A percentile compares a stretch with the other conserved stretches of the same genome.
phyloP scores from a whole-genome alignment of 2,888 invertebrate genomes.

The Trichopria drosophilae region DNA sequence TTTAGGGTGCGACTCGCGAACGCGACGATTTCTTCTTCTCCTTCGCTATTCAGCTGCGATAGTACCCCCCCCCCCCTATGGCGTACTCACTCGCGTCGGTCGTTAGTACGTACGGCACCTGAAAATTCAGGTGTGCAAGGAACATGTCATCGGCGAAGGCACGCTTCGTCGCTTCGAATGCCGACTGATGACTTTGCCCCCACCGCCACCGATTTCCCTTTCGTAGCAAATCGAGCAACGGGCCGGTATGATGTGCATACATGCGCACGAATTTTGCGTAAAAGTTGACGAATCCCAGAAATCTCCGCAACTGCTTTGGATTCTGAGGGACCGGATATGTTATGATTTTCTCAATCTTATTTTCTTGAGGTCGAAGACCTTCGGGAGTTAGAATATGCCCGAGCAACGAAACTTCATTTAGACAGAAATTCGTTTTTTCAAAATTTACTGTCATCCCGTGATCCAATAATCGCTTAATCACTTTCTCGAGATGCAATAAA shows the following conservation, averaged over 20 bases:
- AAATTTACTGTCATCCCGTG: slow-evolving; percentile 35
- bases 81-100: slow-evolving; percentile 29
- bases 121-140: slow-evolving; percentile 3
- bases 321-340: slow-evolving; percentile 13
- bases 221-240: slow-evolving; percentile 22
- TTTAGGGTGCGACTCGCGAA: too few species aligned
- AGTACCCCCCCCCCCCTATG: too few species aligned
- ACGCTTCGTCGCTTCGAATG: slow-evolving; percentile 21
- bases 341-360: slow-evolving; percentile 12
- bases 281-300: too few species aligned
- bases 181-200: slow-evolving; percentile 14
- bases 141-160: slow-evolving; percentile 17
- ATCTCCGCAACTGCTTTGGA: slow-evolving; percentile 9
- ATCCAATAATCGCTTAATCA: background rate
- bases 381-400: too few species aligned
- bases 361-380: too few species aligned
- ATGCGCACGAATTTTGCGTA: slow-evolving; percentile 13
- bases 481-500: background rate
- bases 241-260: slow-evolving; percentile 14
- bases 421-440: slow-evolving; percentile 63
- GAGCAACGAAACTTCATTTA: too few species aligned
- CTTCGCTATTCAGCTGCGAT: slow-evolving; percentile 7
- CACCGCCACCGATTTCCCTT: slow-evolving; percentile 24
- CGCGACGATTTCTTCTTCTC: slow-evolving; percentile 16
- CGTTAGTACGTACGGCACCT: slow-evolving; percentile 20